These are phyloP conservation scores for Octopus bimaculoides DNA, from an alignment of 1,140 invertebrate genomes.

Conservation along the genomic window DNA sequence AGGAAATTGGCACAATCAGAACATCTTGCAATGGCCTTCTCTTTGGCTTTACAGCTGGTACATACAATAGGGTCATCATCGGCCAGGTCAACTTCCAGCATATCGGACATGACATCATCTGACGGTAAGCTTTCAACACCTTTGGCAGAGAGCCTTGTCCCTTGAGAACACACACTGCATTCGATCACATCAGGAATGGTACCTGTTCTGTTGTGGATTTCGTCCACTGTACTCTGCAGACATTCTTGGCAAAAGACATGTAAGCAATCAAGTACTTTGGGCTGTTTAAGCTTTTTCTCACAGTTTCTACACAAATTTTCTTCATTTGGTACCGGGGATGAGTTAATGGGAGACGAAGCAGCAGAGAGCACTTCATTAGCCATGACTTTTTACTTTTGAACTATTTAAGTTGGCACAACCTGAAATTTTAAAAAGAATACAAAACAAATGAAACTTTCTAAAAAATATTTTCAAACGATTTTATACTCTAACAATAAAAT, in stretches of 20 bases:
- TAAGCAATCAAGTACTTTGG: constrained; percentile 82
- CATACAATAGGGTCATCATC: constrained; percentile 66
- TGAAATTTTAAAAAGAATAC: neutral
- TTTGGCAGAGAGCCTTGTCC: constrained; percentile 65
- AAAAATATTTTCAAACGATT: too few species aligned
- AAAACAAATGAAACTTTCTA: neutral
- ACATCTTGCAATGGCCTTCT: constrained; percentile 81
- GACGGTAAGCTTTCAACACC: constrained; percentile 73
- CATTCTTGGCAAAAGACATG: constrained; percentile 91
- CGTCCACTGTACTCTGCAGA: constrained; percentile 71
- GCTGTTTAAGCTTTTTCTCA: constrained; percentile 71
- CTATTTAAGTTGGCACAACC: constrained; percentile 8
- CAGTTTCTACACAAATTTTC: constrained; percentile 55
- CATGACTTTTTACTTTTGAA: neutral
- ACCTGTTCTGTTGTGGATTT: constrained; percentile 54
- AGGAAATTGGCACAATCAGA: constrained; percentile 90
- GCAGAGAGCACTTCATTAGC: neutral
- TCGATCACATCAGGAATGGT: constrained; percentile 31
- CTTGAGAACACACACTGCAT: constrained; percentile 82
- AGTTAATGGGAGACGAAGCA: constrained; percentile 27
- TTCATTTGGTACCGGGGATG: constrained; percentile 31
- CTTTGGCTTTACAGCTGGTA: constrained; percentile 63
- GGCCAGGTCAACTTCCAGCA: constrained; percentile 78
- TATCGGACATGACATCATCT: constrained; percentile 82
- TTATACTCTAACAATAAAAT: too few species aligned